These are phyloP conservation scores for Lathronympha strigana DNA, from an alignment of 2,888 invertebrate genomes.

Conservation along the genomic window DNA sequence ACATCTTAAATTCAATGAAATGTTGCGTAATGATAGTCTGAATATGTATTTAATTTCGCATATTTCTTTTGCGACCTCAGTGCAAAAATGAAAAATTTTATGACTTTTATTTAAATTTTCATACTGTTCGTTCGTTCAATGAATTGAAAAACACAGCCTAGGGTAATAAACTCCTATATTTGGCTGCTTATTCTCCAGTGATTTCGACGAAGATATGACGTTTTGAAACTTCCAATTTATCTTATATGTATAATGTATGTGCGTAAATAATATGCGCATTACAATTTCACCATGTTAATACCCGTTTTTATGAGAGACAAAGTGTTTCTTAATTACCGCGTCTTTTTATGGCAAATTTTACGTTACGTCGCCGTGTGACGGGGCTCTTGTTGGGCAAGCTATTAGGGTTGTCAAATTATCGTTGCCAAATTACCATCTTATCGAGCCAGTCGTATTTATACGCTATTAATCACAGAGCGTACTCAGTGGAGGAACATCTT, in stretches of 20 bases:
- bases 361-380: constrained; percentile 45
- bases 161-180: neutral
- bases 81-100: neutral
- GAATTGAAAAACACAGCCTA: no score
- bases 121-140: neutral
- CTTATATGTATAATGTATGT: neutral
- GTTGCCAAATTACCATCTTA: constrained; percentile 62
- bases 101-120: neutral
- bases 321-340: constrained; percentile 9
- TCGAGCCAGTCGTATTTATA: constrained; percentile 58
- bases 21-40: constrained; percentile 17
- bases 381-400: constrained; percentile 45
- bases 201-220: constrained; percentile 1
- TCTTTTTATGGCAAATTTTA: constrained; percentile 16
- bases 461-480: constrained; percentile 55
- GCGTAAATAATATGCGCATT: constrained; percentile 14
- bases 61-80: constrained; percentile 4
- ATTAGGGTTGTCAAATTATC: constrained; percentile 62
- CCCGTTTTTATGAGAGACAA: constrained; percentile 12
- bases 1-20: constrained; percentile 36
- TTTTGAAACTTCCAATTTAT: neutral
- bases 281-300: constrained; percentile 18
- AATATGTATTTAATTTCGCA: constrained; percentile 17
- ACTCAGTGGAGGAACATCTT: constrained; percentile 3
- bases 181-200: neutral